A percentile compares a stretch with the other conserved stretches of the same genome.
Conservation (phyloP, 2,888 invertebrate genomes). For the Cyaniris semiargus region DNA sequence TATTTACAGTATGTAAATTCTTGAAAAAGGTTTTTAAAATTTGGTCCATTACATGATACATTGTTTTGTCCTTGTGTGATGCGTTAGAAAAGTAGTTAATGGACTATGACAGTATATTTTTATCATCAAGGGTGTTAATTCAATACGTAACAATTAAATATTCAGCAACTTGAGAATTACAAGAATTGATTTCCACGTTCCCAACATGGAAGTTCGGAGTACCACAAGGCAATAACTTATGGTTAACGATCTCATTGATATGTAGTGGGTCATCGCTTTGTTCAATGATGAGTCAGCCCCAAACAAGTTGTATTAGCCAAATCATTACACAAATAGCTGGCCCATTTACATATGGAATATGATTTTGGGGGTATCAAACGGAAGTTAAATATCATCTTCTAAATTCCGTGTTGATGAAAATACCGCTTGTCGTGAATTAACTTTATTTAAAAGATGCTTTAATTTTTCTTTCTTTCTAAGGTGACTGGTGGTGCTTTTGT, state of each 20-base stretch:
- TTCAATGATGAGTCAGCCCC: conserved; percentile 30
- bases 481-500: no score
- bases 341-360: conserved; percentile 23
- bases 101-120: no score
- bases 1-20: no score
- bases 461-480: no score
- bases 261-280: conserved; percentile 33
- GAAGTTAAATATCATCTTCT: conserved; percentile 14
- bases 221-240: background rate
- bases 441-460: background rate
- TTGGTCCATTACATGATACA: no score
- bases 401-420: conserved; percentile 1
- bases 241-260: conserved; percentile 29
- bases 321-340: conserved; percentile 33
- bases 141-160: background rate
- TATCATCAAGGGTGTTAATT: no score
- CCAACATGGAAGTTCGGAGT: conserved; percentile 2
- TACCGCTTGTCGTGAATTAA: background rate
- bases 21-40: no score
- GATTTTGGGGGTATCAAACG: conserved; percentile 16
- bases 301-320: conserved; percentile 32
- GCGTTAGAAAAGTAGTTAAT: no score
- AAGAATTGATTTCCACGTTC: conserved; percentile 5
- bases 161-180: background rate
- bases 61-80: no score